Conservation (phyloP, 2,113 vertebrate genomes). For the Polypterus senegalus region DNA sequence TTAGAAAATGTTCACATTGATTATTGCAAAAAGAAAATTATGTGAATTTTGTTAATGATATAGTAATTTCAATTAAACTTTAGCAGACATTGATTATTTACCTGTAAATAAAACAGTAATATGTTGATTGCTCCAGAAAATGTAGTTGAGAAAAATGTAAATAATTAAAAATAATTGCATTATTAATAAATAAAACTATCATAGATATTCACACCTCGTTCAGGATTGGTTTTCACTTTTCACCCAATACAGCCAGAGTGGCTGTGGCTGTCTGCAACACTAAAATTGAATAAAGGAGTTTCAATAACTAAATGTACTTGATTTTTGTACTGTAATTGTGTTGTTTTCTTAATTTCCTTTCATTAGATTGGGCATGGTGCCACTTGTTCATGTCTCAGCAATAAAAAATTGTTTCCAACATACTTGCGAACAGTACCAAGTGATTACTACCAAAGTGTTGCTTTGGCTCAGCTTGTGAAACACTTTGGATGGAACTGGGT, state of each 20-base stretch:
- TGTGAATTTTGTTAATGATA: not conserved
- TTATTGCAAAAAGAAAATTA: not conserved
- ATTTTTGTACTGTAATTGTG: not conserved
- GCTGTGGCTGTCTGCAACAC: not conserved
- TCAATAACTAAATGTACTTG: not conserved
- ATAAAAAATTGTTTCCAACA: constrained; percentile 4
- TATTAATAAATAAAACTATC: not conserved
- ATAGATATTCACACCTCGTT: not conserved
- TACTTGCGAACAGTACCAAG: constrained; percentile 13
- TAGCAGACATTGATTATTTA: not conserved
- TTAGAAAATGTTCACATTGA: not conserved
- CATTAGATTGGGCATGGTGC: constrained; percentile 10
- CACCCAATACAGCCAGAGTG: not conserved
- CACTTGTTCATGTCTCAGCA: constrained; percentile 9
- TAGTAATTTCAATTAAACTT: not conserved
- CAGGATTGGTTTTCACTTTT: not conserved
- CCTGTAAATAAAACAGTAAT: not conserved
- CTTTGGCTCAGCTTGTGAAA: constrained; percentile 8
- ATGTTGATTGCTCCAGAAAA: too few relatives aligned
- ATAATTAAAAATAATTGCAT: not conserved
- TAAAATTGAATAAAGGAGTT: too few relatives aligned
- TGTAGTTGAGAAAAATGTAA: too few relatives aligned
- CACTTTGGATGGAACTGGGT: constrained; percentile 11
- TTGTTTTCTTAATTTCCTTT: not conserved
- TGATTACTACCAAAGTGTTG: constrained; percentile 5